Percentiles rank a stretch among this genome's conserved stretches.
Conservation (phyloP, 1,140 invertebrate species). For the Procambarus clarkii region DNA sequence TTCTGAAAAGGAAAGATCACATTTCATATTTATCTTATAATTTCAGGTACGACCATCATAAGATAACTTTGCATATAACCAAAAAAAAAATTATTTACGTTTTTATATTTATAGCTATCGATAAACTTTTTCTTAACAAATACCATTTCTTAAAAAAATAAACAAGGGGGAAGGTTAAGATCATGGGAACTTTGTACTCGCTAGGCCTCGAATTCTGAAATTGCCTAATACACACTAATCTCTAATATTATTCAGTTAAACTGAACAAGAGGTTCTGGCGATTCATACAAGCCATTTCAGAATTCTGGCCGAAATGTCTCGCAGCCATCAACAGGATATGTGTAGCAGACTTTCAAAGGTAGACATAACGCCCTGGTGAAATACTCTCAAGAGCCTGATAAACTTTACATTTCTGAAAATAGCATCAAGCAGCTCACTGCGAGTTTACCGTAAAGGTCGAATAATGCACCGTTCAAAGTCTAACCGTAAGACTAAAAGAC, state of each 20-base stretch:
- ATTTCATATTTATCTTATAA: conserved; percentile 4
- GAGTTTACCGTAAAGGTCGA: neutral
- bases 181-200: conserved; percentile 62
- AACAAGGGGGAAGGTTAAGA: conserved; percentile 25
- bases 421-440: neutral
- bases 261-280: neutral
- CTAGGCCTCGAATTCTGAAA: conserved; percentile 15
- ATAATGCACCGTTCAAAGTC: neutral
- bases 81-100: neutral
- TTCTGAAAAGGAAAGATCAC: conserved; percentile 67
- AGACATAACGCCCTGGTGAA: neutral
- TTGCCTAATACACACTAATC: conserved; percentile 1
- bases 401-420: neutral
- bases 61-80: conserved; percentile 29
- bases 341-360: conserved; percentile 13
- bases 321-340: conserved; percentile 56
- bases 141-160: conserved; percentile 62
- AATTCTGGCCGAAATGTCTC: conserved; percentile 45
- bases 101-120: conserved; percentile 19
- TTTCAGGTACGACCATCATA: conserved; percentile 53
- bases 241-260: neutral
- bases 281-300: conserved; percentile 27
- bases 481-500: conserved; percentile 11
- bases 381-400: neutral
- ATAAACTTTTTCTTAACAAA: conserved; percentile 51